A percentile compares a stretch with the other conserved stretches of the same genome.
Evolutionary conservation across 2,113 vertebrate species (phyloP).

Genomic region (Oceanodroma tethys): DNA sequence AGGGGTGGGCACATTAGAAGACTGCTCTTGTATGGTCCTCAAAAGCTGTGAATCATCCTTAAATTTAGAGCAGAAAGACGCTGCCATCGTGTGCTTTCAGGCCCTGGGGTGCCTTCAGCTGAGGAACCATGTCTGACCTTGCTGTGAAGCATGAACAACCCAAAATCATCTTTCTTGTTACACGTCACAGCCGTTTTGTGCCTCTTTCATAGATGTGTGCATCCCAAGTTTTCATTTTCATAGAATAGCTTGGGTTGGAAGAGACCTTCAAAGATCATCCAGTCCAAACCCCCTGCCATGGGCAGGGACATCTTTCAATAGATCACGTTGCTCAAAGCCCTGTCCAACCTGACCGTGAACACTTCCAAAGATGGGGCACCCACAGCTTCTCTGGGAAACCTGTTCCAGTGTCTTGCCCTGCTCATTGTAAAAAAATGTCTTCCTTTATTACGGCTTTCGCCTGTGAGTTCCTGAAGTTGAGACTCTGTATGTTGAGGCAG

Average conservation of each 20-base stretch:
- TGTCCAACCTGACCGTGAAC: background rate
- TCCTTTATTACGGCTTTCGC: background rate
- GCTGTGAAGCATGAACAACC: background rate
- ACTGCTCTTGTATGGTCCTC: background rate
- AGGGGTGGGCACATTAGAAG: background rate
- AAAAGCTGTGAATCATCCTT: background rate
- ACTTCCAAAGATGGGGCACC: background rate
- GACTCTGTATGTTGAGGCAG: background rate
- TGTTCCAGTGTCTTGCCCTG: background rate
- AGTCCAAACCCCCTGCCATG: rapidly evolving
- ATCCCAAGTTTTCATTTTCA: background rate
- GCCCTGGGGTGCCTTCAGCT: background rate
- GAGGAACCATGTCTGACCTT: background rate
- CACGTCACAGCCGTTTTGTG: background rate
- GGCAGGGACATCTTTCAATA: background rate
- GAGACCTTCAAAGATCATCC: background rate
- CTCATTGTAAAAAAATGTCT: background rate
- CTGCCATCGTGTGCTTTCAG: background rate
- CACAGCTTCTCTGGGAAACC: background rate
- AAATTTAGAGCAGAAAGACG: background rate
- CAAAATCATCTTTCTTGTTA: background rate
- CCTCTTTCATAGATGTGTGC: background rate
- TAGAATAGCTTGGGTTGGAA: background rate
- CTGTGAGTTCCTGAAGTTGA: background rate
- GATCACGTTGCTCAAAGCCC: background rate